Evolutionary conservation across 2,113 vertebrate species (phyloP).

Genomic region (Esox niger): DNA sequence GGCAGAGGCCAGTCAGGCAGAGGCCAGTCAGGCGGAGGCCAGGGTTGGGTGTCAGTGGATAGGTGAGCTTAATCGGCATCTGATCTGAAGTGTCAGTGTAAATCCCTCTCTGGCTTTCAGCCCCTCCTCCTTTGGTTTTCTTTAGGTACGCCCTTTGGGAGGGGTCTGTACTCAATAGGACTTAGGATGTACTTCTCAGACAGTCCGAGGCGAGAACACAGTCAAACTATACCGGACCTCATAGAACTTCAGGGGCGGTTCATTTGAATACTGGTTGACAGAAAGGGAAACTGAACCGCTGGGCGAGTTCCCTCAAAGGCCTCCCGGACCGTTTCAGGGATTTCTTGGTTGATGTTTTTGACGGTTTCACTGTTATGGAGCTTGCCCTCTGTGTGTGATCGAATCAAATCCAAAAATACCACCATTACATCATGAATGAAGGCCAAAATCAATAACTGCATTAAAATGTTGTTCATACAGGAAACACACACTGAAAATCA

Average conservation of each 20-base stretch:
- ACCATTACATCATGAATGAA: slow-evolving; percentile 19
- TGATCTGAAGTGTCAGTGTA: slow-evolving; percentile 11
- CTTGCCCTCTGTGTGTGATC: background rate
- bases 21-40: no score
- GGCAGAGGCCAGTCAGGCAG: no score
- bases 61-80: slow-evolving; percentile 15
- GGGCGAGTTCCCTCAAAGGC: no score
- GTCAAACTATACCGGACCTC: no score
- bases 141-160: no score
- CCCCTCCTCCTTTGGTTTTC: background rate
- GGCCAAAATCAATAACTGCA: slow-evolving; percentile 30
- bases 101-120: slow-evolving; percentile 18
- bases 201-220: no score
- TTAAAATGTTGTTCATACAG: slow-evolving; percentile 17
- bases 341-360: background rate
- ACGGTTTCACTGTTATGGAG: background rate
- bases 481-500: slow-evolving; percentile 32
- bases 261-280: no score
- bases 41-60: slow-evolving; percentile 4
- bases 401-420: slow-evolving; percentile 21
- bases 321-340: no score
- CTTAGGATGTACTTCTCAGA: background rate
- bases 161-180: no score
- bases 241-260: no score
- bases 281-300: no score